Percentiles rank a stretch among this genome's conserved stretches.
Evolutionary conservation across 2,888 invertebrate species (phyloP).

Genomic region (Mimachlamys varia): DNA sequence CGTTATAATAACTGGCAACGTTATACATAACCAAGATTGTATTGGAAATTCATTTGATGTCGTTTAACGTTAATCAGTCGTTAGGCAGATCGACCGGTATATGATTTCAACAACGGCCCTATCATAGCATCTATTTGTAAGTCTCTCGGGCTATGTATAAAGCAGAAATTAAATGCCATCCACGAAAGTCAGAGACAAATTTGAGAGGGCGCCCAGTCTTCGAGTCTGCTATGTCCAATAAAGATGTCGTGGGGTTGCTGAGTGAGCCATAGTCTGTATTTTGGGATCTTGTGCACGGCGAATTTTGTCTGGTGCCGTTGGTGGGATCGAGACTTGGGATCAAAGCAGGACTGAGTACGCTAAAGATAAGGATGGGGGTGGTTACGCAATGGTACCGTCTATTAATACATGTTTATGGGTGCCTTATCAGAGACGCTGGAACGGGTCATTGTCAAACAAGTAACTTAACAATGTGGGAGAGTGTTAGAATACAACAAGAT

Average conservation of each 20-base stretch:
- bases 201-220: slow-evolving; percentile 26
- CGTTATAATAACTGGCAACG: not conserved
- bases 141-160: slow-evolving; percentile 28
- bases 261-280: not conserved
- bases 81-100: not conserved
- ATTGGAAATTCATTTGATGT: not conserved
- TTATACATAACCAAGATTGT: not conserved
- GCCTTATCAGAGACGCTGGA: not conserved
- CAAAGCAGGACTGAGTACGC: not conserved
- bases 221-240: not conserved
- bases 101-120: slow-evolving; percentile 12
- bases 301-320: not conserved
- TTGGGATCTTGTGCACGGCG: not conserved
- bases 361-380: not conserved
- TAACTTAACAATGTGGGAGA: slow-evolving; percentile 29
- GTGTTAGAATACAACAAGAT: not conserved
- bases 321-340: not conserved
- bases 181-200: slow-evolving; percentile 36
- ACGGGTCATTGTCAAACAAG: slow-evolving; percentile 9
- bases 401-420: slow-evolving; percentile 7
- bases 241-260: slow-evolving; percentile 32
- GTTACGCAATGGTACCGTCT: not conserved
- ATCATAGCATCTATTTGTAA: not conserved
- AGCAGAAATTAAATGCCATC: slow-evolving; percentile 9
- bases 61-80: slow-evolving; percentile 5